Base-by-base conservation (phyloP, 2,888 invertebrate genomes). In the Steromphala cineraria region DNA sequence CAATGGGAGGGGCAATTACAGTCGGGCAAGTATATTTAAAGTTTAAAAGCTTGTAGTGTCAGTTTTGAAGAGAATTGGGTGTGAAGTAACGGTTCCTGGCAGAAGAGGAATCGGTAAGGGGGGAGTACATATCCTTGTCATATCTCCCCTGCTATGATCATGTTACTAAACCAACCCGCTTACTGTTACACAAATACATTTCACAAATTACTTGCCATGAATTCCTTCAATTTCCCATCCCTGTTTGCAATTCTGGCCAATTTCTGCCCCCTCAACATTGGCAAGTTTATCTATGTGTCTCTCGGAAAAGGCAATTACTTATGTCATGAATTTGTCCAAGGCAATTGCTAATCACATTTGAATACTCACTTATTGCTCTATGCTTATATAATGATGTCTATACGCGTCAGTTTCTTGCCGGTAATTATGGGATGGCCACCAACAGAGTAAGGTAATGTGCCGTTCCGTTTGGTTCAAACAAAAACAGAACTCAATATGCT, bases 161-260 rank as follows among this genome's bases (percentile, higher is more conserved):
- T 36, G 36, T 71, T 71, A 71, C 71, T 71, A 71, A 71, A 71
- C 71, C 36, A 71, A 71, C 71, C 40, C 17, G 31, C 31, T 19
- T 71, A 71, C 71, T 17, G 71, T 71, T 71, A 71, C 71, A 71
- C 71, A 71, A 71, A 71, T 71, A 71, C 71, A 36, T 31, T 71
- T 71, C 71, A 31, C 31, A 40, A 71, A 71, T 71, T 71, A 71
- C 71, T 71, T 71, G 36, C 31, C 31, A 36, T 4, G 36, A 71
- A 71, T 71, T 71, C 71, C 71, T 71, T 36, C 71, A 71, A 71
- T 71, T 71, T 71, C 19, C 2, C n/a, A 15, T 71, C 36, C 17
- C 71, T 71, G 71, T 71, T 71, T 24, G 71, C 71, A 71, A 71
- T 71, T 71, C 19, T 19, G 19, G 71, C 71, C 71, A 71, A 71